These are phyloP conservation scores for Botia almorhae DNA, from an alignment of 2,797 vertebrate genomes.

Conservation along the genomic window DNA sequence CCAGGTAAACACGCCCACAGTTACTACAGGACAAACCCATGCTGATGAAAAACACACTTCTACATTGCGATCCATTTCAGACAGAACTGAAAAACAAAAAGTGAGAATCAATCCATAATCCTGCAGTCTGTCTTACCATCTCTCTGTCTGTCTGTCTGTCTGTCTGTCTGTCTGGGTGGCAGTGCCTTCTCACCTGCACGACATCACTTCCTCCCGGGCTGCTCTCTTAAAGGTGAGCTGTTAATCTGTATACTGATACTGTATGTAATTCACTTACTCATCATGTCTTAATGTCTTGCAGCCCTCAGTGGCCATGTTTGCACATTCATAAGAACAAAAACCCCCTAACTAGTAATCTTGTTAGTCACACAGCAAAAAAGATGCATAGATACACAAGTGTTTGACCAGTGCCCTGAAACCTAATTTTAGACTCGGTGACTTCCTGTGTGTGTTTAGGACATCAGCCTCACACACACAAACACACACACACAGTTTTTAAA, in stretches of 20 bases:
- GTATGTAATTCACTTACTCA: too few species aligned
- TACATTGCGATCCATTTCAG: neutral
- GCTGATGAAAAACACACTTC: neutral
- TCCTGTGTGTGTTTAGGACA: too few species aligned
- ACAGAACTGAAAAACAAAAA: neutral
- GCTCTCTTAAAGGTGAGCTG: conserved; percentile 91
- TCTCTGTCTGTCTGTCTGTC: conserved; percentile 55
- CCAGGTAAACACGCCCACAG: conserved; percentile 79
- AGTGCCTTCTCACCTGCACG: conserved; percentile 91
- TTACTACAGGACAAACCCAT: neutral
- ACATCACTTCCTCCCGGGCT: conserved; percentile 90
- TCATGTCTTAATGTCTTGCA: too few species aligned
- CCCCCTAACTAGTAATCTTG: too few species aligned
- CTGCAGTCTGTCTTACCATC: conserved; percentile 21
- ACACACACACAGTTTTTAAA: too few species aligned
- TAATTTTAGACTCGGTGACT: too few species aligned
- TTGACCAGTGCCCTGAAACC: too few species aligned
- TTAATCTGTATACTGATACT: neutral
- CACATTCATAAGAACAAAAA: too few species aligned
- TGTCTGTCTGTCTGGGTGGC: conserved; percentile 54
- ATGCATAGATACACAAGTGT: too few species aligned
- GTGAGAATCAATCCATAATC: neutral
- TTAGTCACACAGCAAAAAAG: too few species aligned
- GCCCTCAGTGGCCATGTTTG: too few species aligned
- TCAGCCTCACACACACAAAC: too few species aligned